Percentiles rank a stretch among this genome's conserved stretches.
Evolutionary conservation across 2,797 vertebrate species (phyloP).

Genomic region (Sebastes nivosus): DNA sequence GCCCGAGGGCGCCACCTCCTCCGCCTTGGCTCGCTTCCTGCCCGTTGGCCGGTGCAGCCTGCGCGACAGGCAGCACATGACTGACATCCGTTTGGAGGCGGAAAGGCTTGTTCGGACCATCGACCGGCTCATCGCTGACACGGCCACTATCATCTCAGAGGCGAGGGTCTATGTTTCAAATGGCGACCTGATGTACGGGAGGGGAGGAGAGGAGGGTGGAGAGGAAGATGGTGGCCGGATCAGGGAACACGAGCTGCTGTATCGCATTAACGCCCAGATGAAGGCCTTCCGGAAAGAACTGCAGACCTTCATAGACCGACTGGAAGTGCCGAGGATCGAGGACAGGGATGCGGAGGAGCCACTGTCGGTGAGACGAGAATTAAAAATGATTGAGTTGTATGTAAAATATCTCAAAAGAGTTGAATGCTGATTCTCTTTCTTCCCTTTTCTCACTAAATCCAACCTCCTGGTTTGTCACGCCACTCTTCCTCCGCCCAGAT

Average conservation of each 20-base stretch:
- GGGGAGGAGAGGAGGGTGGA: conserved; percentile 86
- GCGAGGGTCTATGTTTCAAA: conserved; percentile 91
- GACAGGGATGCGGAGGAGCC: conserved; percentile 91
- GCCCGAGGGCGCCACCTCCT: conserved; percentile 65
- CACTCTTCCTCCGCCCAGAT: conserved; percentile 88
- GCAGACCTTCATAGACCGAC: conserved; percentile 92
- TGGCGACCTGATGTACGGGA: conserved; percentile 88
- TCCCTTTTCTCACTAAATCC: conserved; percentile 40
- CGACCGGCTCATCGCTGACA: conserved; percentile 94
- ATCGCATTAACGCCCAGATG: conserved; percentile 97
- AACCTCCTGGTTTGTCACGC: conserved; percentile 25
- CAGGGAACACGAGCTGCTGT: conserved; percentile 95
- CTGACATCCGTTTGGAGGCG: conserved; percentile 95
- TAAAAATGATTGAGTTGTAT: background rate
- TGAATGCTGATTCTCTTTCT: conserved; percentile 49
- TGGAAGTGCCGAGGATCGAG: conserved; percentile 91
- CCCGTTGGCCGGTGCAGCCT: conserved; percentile 84
- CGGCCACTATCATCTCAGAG: conserved; percentile 92
- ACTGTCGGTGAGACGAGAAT: conserved; percentile 91
- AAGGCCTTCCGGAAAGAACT: conserved; percentile 97
- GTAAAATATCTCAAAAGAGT: background rate
- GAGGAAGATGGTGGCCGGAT: conserved; percentile 90
- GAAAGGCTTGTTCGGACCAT: conserved; percentile 93
- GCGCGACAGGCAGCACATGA: conserved; percentile 93
- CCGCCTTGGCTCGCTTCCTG: conserved; percentile 79